These are phyloP conservation scores for Bos javanicus DNA, from an alignment of 2,113 vertebrate genomes.

Conservation along the genomic window DNA sequence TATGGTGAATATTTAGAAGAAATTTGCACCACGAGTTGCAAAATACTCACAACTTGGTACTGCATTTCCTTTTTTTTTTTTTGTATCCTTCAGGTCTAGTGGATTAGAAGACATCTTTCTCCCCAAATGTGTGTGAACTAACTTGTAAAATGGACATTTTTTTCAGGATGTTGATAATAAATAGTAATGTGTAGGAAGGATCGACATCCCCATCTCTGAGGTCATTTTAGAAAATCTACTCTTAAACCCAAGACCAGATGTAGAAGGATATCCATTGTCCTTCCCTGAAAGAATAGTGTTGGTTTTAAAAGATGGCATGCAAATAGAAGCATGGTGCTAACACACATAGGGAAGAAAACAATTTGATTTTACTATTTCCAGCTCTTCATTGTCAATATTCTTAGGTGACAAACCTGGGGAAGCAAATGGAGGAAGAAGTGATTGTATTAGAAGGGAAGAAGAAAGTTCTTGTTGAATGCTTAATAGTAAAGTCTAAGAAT, in stretches of 20 bases:
- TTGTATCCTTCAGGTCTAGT: not conserved
- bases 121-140: conserved; percentile 43
- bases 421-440: not conserved
- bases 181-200: conserved; percentile 37
- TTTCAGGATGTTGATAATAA: conserved; percentile 2
- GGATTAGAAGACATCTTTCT: conserved; percentile 30
- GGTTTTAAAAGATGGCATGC: not conserved
- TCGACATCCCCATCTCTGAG: not conserved
- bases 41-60: conserved; percentile 10
- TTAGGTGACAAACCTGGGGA: conserved; percentile 5
- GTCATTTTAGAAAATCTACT: conserved; percentile 28
- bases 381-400: conserved; percentile 30
- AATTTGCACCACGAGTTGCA: not conserved
- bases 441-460: not conserved
- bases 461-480: conserved; percentile 7
- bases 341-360: not conserved
- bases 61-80: not conserved
- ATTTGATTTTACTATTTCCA: not conserved
- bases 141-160: conserved; percentile 32
- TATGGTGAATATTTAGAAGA: conserved; percentile 20
- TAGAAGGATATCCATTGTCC: not conserved
- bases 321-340: not conserved
- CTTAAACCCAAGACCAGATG: conserved; percentile 37
- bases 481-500: conserved; percentile 22
- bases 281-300: conserved; percentile 33